phyloP scores from a whole-genome alignment of 2,797 vertebrate species.

The Antrozous pallidus region DNA sequence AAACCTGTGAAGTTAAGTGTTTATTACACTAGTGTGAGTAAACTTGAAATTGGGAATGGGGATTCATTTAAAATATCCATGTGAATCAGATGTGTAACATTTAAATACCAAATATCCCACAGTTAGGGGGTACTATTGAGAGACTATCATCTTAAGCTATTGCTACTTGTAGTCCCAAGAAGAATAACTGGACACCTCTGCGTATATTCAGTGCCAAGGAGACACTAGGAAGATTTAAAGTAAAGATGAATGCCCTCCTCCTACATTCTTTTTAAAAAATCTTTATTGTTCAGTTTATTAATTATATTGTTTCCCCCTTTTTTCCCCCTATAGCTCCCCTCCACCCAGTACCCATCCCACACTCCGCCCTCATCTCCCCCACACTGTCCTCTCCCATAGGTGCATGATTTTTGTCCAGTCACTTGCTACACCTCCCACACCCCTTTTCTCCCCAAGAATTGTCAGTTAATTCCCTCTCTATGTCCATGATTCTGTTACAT shows the following conservation, averaged over 20 bases:
- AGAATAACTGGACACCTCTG: background rate
- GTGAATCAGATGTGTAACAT: background rate
- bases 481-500: too few relatives aligned
- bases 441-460: too few relatives aligned
- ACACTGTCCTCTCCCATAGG: too few relatives aligned
- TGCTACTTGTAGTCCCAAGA: background rate
- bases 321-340: too few relatives aligned
- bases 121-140: background rate
- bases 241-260: background rate
- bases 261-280: too few relatives aligned
- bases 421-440: too few relatives aligned
- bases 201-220: background rate
- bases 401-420: too few relatives aligned
- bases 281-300: too few relatives aligned
- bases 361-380: too few relatives aligned
- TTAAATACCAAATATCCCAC: background rate
- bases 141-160: background rate
- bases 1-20: background rate
- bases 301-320: too few relatives aligned
- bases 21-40: background rate
- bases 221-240: background rate
- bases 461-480: too few relatives aligned
- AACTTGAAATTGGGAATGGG: background rate
- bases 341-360: too few relatives aligned
- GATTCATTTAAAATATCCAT: background rate